A percentile compares a stretch with the other conserved stretches of the same genome.
Evolutionary conservation across 2,113 vertebrate species (phyloP).

Genomic region (Eleginops maclovinus): DNA sequence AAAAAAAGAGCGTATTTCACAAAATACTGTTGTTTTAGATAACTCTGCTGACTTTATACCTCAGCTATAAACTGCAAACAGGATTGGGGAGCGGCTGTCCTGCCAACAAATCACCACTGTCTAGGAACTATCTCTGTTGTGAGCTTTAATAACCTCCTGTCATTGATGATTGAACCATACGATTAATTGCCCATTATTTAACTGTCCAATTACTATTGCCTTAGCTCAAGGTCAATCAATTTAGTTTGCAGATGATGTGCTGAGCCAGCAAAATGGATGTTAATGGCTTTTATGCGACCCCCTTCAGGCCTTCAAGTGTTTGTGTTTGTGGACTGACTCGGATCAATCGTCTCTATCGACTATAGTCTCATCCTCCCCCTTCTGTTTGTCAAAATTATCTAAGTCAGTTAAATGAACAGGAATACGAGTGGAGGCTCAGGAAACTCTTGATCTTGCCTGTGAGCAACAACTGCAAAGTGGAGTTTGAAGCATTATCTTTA

Average conservation of each 20-base stretch:
- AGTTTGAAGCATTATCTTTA: constrained; percentile 29
- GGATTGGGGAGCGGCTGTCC: background rate
- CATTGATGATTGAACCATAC: constrained; percentile 54
- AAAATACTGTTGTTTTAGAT: background rate
- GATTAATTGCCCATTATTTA: constrained; percentile 69
- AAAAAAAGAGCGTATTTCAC: background rate
- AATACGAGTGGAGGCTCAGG: constrained; percentile 14
- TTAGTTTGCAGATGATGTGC: constrained; percentile 38
- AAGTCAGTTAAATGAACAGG: constrained; percentile 22
- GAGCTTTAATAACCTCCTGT: constrained; percentile 51
- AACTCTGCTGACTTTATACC: background rate
- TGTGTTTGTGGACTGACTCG: constrained; percentile 23
- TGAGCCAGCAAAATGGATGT: constrained; percentile 53
- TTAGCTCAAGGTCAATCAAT: constrained; percentile 69
- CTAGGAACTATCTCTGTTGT: background rate
- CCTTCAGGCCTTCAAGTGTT: constrained; percentile 56
- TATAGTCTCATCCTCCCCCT: constrained; percentile 14
- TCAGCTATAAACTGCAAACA: background rate
- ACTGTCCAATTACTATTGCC: constrained; percentile 25
- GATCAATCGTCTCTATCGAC: constrained; percentile 56
- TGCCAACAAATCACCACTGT: background rate
- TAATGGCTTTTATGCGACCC: constrained; percentile 62
- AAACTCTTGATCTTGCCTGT: constrained; percentile 28
- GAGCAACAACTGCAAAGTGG: constrained; percentile 1
- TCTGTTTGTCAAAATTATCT: constrained; percentile 51